Evolutionary conservation across 1,140 invertebrate species (phyloP).

Genomic region (Coptotermes formosanus): DNA sequence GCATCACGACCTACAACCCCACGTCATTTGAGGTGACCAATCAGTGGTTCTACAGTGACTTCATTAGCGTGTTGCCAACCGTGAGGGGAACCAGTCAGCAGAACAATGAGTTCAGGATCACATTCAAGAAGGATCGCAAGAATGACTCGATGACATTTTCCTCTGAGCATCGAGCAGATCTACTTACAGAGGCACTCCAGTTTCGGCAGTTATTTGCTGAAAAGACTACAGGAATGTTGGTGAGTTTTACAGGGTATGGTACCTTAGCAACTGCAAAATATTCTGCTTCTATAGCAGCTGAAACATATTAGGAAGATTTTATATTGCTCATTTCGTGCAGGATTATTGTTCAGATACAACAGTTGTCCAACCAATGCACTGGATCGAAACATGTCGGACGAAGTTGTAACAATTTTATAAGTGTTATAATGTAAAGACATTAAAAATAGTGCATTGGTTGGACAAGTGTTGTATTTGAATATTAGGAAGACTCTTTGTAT

Average conservation of each 20-base stretch:
- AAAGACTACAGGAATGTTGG: conserved; percentile 71
- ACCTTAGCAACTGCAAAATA: too few species aligned
- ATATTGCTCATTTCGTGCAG: too few species aligned
- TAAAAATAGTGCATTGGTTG: too few species aligned
- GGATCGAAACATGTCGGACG: too few species aligned
- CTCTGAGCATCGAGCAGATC: conserved; percentile 89
- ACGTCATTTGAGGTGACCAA: conserved; percentile 94
- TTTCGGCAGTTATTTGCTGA: conserved; percentile 76
- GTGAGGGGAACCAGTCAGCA: conserved; percentile 51
- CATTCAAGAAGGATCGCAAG: conserved; percentile 87
- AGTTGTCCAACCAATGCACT: too few species aligned
- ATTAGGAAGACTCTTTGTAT: too few species aligned
- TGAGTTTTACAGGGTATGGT: conserved; percentile 47
- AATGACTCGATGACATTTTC: conserved; percentile 95
- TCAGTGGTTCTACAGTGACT: conserved; percentile 84
- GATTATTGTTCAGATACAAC: too few species aligned
- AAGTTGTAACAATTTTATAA: too few species aligned
- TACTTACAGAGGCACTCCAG: conserved; percentile 88
- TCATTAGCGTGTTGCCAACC: conserved; percentile 69
- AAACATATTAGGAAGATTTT: too few species aligned
- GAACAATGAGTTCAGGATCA: conserved; percentile 78
- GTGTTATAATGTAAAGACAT: too few species aligned
- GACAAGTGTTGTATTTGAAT: too few species aligned
- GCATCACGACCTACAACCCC: conserved; percentile 97
- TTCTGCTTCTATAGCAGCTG: too few species aligned